Evolutionary conservation across 1,140 invertebrate genomes (phyloP).

Genomic region (Monochamus saltuarius): DNA sequence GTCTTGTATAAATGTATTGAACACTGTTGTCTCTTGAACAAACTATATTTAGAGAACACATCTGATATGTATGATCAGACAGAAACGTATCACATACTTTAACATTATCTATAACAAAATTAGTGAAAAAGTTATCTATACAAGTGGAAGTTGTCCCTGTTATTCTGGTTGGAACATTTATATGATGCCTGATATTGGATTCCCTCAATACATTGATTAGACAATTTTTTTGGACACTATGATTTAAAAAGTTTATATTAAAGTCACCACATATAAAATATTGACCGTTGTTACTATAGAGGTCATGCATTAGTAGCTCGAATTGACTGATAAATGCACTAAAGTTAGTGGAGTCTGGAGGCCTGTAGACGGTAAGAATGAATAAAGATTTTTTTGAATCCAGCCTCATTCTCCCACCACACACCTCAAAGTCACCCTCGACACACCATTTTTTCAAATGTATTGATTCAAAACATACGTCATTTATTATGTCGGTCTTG

Average conservation of each 20-base stretch:
- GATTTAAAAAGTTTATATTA: too few relatives aligned
- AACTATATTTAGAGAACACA: too few relatives aligned
- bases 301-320: slow-evolving; percentile 1
- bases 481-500: slow-evolving; percentile 7
- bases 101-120: slow-evolving; percentile 8
- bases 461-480: background rate
- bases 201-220: too few relatives aligned
- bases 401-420: slow-evolving; percentile 1
- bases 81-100: slow-evolving; percentile 1
- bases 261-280: too few relatives aligned
- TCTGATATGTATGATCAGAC: background rate
- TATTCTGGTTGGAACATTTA: slow-evolving; percentile 6
- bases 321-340: slow-evolving; percentile 2
- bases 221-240: too few relatives aligned
- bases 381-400: slow-evolving; percentile 4
- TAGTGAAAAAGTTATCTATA: slow-evolving; percentile 7
- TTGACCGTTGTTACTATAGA: slow-evolving; percentile 1
- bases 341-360: background rate
- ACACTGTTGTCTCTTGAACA: background rate
- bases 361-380: background rate
- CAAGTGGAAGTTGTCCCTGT: slow-evolving; percentile 3
- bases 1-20: slow-evolving; percentile 7
- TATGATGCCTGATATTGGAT: background rate
- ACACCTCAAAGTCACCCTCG: slow-evolving; percentile 2
- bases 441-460: slow-evolving; percentile 4